These are phyloP conservation scores for Anomalospiza imberbis DNA, from an alignment of 2,797 vertebrate genomes.

Conservation along the genomic window DNA sequence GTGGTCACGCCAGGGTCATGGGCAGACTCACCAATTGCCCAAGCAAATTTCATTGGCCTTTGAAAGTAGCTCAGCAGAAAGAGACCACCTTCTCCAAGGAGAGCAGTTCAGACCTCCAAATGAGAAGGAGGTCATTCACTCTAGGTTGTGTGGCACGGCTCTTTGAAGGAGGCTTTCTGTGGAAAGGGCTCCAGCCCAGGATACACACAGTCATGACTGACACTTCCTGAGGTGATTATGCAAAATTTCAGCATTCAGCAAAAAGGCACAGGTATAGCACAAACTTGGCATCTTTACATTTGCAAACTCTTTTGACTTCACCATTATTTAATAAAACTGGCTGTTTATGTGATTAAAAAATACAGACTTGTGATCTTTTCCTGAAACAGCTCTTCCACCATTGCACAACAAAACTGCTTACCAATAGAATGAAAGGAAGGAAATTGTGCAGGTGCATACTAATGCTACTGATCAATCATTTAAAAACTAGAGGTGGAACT, in stretches of 20 bases:
- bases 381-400: not conserved
- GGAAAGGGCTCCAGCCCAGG: not conserved
- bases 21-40: not conserved
- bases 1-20: rapidly evolving
- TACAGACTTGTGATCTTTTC: not conserved
- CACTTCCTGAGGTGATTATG: not conserved
- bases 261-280: not conserved
- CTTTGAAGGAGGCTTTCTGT: not conserved
- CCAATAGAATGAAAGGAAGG: not conserved
- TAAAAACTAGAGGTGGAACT: not conserved
- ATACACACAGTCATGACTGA: not conserved
- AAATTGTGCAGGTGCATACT: not conserved
- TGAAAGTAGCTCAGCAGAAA: not conserved
- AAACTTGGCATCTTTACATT: not conserved
- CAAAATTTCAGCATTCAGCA: not conserved
- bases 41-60: not conserved
- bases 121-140: not conserved
- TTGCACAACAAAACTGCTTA: not conserved
- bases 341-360: not conserved
- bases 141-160: rapidly evolving
- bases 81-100: not conserved
- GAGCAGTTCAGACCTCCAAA: not conserved
- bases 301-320: not conserved
- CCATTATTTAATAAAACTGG: not conserved
- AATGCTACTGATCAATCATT: not conserved